These are phyloP conservation scores for Xerus inauris DNA, from an alignment of 2,113 vertebrate genomes.

Conservation along the genomic window DNA sequence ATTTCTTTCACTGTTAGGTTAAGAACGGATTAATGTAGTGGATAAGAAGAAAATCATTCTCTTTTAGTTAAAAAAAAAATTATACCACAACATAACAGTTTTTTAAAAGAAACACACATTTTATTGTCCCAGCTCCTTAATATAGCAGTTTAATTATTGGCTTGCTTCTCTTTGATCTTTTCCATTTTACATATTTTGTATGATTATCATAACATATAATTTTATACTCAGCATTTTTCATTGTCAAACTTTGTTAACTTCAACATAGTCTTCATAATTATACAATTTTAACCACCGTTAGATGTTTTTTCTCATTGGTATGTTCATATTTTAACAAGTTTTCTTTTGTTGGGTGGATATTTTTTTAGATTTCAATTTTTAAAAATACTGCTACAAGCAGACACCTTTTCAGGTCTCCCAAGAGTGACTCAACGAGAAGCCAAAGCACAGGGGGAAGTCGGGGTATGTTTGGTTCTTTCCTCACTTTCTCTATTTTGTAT, in stretches of 20 bases:
- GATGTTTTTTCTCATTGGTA: neutral
- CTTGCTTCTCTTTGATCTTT: neutral
- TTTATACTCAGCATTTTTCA: neutral
- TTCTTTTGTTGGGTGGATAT: neutral
- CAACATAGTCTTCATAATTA: neutral
- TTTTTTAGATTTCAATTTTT: conserved; percentile 3
- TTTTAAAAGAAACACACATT: neutral
- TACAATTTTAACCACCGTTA: neutral
- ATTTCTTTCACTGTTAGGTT: neutral
- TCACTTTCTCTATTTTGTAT: too few relatives aligned
- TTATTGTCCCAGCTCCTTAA: neutral
- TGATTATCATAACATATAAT: neutral
- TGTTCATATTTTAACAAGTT: neutral
- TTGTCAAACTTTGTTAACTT: neutral
- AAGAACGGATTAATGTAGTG: neutral
- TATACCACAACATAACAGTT: neutral
- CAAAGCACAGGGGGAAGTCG: neutral
- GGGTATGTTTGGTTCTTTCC: neutral
- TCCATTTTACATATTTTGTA: neutral
- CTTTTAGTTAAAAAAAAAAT: conserved; percentile 9
- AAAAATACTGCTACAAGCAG: neutral
- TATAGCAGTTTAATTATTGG: neutral
- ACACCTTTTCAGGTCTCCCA: neutral
- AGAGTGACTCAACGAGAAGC: neutral
- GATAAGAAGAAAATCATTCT: neutral